These are phyloP conservation scores for Neogobius melanostomus DNA, from an alignment of 2,113 vertebrate genomes.

Conservation along the genomic window DNA sequence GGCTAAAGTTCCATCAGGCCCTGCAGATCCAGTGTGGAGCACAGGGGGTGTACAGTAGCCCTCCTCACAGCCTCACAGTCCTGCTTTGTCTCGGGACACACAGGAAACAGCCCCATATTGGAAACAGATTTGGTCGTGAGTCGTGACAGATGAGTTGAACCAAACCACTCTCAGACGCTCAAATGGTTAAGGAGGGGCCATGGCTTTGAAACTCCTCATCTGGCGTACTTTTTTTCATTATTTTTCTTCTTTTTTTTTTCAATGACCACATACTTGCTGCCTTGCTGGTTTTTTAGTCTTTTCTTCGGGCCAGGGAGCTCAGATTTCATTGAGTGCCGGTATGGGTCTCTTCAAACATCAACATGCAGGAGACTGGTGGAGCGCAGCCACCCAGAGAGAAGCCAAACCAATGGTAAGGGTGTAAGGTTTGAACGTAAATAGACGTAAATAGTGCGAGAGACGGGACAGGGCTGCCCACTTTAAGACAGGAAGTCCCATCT, in stretches of 20 bases:
- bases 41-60: conserved; percentile 61
- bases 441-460: conserved; percentile 59
- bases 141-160: conserved; percentile 64
- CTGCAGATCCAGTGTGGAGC: conserved; percentile 24
- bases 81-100: conserved; percentile 82
- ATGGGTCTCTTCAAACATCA: conserved; percentile 67
- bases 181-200: conserved; percentile 24
- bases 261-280: conserved; percentile 36
- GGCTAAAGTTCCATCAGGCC: conserved; percentile 12
- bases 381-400: conserved; percentile 34
- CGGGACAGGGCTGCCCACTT: conserved; percentile 51
- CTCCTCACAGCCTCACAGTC: conserved; percentile 52
- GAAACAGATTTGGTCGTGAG: conserved; percentile 80
- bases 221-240: conserved; percentile 56
- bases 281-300: conserved; percentile 2
- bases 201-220: conserved; percentile 63
- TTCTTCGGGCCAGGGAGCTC: conserved; percentile 21
- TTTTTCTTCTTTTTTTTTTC: conserved; percentile 42
- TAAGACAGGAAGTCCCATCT: conserved; percentile 57
- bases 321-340: conserved; percentile 65
- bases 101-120: conserved; percentile 84
- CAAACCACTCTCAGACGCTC: conserved; percentile 59
- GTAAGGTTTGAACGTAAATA: conserved; percentile 61
- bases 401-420: conserved; percentile 23
- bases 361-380: conserved; percentile 56